phyloP scores from a whole-genome alignment of 2,888 invertebrate genomes.

The Sycophila texana region DNA sequence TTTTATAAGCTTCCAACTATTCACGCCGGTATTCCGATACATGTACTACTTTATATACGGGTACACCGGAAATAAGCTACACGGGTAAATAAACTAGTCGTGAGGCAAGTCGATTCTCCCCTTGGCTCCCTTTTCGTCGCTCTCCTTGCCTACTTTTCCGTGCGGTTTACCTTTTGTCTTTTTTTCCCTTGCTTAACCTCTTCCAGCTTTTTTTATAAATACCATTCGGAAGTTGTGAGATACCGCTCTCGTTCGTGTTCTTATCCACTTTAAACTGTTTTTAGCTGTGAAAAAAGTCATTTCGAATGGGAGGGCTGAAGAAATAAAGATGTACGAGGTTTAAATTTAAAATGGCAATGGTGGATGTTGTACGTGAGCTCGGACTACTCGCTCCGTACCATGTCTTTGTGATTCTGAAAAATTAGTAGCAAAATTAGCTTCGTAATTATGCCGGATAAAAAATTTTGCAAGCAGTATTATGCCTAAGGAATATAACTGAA shows the following conservation, averaged over 20 bases:
- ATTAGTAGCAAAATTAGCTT: too few relatives aligned
- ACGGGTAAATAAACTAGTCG: constrained; percentile 45
- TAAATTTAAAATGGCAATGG: constrained; percentile 14
- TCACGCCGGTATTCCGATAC: not conserved
- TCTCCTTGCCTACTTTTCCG: not conserved
- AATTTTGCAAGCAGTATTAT: too few relatives aligned
- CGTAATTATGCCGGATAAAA: too few relatives aligned
- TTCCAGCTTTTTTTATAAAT: not conserved
- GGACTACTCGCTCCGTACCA: too few relatives aligned
- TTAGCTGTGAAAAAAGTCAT: not conserved
- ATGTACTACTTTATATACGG: not conserved
- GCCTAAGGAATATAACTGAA: too few relatives aligned
- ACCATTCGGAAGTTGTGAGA: not conserved
- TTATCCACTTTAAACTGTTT: not conserved
- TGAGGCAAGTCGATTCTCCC: not conserved
- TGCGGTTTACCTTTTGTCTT: not conserved
- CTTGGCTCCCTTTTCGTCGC: not conserved
- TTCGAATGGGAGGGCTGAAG: not conserved
- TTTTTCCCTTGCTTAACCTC: not conserved
- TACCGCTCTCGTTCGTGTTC: not conserved
- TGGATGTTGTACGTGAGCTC: not conserved
- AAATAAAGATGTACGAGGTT: constrained; percentile 31
- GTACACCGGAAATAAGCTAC: constrained; percentile 44
- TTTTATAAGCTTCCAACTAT: constrained; percentile 40
- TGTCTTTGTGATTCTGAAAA: too few relatives aligned